phyloP scores from a whole-genome alignment of 2,888 invertebrate species.

The Drosophila sordidapex region DNA sequence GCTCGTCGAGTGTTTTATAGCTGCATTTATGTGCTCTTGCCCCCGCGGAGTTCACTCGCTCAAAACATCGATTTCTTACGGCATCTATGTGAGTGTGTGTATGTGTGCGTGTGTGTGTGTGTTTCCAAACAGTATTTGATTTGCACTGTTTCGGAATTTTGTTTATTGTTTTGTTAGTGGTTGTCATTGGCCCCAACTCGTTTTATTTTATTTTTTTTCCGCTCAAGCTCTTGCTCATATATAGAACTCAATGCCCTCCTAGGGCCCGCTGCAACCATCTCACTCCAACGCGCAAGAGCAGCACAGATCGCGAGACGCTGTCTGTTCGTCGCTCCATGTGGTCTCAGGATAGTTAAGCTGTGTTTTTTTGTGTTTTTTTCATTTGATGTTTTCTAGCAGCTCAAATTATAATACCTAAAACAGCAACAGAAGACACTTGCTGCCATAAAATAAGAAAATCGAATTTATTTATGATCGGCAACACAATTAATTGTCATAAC shows the following conservation, averaged over 20 bases:
- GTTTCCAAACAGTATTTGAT: constrained; percentile 41
- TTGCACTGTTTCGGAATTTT: constrained; percentile 54
- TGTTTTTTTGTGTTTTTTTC: neutral
- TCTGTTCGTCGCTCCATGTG: constrained; percentile 56
- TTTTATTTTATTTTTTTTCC: neutral
- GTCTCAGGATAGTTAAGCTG: constrained; percentile 44
- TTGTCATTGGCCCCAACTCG: constrained; percentile 34
- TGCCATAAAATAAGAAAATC: constrained; percentile 1
- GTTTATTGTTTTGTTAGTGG: constrained; percentile 57
- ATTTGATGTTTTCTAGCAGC: constrained; percentile 26
- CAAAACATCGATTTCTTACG: constrained; percentile 35
- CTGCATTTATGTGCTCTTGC: constrained; percentile 48
- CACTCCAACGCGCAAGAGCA: constrained; percentile 26
- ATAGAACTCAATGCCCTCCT: constrained; percentile 8
- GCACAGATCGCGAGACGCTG: constrained; percentile 22
- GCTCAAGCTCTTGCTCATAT: constrained; percentile 9
- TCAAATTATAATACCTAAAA: neutral
- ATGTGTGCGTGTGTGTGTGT: neutral
- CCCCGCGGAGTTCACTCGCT: constrained; percentile 62
- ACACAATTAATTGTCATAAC: neutral
- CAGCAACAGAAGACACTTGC: neutral
- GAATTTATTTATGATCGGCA: neutral
- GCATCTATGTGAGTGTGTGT: constrained; percentile 9
- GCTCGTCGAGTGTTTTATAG: constrained; percentile 64
- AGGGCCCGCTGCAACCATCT: constrained; percentile 16